Evolutionary conservation across 2,888 invertebrate species (phyloP).

Genomic region (Thereva unica): DNA sequence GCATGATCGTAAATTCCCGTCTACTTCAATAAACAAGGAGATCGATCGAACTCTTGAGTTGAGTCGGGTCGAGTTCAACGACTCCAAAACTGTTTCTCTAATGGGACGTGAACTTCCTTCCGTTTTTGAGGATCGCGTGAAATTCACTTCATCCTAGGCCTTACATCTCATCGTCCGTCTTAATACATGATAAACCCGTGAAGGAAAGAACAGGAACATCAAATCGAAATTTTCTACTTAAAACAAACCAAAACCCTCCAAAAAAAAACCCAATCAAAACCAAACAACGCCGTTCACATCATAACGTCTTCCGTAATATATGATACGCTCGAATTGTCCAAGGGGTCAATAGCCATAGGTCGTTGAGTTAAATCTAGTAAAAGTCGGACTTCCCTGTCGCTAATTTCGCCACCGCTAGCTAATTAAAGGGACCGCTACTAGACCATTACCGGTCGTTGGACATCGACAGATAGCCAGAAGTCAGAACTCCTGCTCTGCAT

Average conservation of each 20-base stretch:
- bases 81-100: no score
- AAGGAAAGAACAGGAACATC: no score
- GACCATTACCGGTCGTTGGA: constrained; percentile 32
- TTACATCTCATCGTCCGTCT: no score
- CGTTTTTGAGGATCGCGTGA: no score
- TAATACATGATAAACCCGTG: no score
- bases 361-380: constrained; percentile 26
- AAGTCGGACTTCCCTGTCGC: constrained; percentile 23
- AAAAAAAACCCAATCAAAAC: background rate
- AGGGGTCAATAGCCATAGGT: constrained; percentile 34
- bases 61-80: no score
- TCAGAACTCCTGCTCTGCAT: constrained; percentile 1
- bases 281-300: constrained; percentile 12
- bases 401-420: constrained; percentile 35
- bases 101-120: no score
- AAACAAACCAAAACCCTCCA: background rate
- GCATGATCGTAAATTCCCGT: no score
- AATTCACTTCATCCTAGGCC: no score
- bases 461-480: constrained; percentile 7
- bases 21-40: no score
- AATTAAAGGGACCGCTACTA: constrained; percentile 41
- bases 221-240: no score
- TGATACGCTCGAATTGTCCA: constrained; percentile 27
- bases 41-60: no score
- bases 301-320: constrained; percentile 27